phyloP scores from a whole-genome alignment of 2,888 invertebrate species.

The Gymnoscelis rufifasciata region DNA sequence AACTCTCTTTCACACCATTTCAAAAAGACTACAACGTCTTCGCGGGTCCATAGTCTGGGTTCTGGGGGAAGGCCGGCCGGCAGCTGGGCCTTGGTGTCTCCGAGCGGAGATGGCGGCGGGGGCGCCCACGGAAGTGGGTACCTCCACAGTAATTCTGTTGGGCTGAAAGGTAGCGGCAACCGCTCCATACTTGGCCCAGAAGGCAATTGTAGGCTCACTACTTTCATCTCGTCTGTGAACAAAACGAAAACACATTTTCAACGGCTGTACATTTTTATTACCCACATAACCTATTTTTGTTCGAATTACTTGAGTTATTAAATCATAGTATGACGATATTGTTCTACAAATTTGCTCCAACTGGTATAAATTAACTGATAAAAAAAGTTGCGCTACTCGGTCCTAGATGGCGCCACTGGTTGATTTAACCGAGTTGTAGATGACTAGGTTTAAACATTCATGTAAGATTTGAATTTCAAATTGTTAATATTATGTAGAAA shows the following conservation, averaged over 20 bases:
- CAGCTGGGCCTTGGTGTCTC: slow-evolving; percentile 92
- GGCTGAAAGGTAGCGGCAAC: slow-evolving; percentile 88
- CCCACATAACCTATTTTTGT: too few relatives aligned
- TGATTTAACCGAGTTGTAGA: too few relatives aligned
- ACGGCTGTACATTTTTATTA: too few relatives aligned
- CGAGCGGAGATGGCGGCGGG: slow-evolving; percentile 83
- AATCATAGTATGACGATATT: too few relatives aligned
- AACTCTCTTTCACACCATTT: slow-evolving; percentile 96
- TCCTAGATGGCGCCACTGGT: too few relatives aligned
- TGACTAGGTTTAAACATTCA: too few relatives aligned
- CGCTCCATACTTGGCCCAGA: slow-evolving; percentile 86
- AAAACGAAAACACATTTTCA: slow-evolving; percentile 14
- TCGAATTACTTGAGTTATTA: too few relatives aligned
- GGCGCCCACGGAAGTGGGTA: slow-evolving; percentile 89
- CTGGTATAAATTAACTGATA: too few relatives aligned
- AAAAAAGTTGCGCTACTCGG: too few relatives aligned
- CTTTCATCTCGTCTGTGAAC: slow-evolving; percentile 80
- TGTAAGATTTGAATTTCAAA: too few relatives aligned
- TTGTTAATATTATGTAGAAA: too few relatives aligned
- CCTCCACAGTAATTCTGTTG: slow-evolving; percentile 91
- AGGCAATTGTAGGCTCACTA: slow-evolving; percentile 84
- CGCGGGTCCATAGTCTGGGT: slow-evolving; percentile 93
- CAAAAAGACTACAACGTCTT: slow-evolving; percentile 91
- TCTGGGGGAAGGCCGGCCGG: slow-evolving; percentile 91
- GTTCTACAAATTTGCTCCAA: too few relatives aligned